Evolutionary conservation across 2,888 invertebrate species (phyloP).

Genomic region (Ernsta delagoae): DNA sequence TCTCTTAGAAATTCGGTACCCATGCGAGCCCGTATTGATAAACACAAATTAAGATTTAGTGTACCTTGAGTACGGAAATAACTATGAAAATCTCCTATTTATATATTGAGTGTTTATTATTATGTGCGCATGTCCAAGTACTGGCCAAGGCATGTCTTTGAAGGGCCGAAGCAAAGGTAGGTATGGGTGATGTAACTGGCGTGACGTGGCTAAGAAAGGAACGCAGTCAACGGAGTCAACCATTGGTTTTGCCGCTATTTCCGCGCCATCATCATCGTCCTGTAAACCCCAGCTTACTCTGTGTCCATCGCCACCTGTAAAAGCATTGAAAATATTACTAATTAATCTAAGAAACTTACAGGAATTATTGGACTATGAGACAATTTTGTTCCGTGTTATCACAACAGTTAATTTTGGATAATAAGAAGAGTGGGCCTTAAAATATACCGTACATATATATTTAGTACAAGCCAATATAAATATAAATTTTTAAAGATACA

Average conservation of each 20-base stretch:
- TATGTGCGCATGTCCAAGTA: background rate
- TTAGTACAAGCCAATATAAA: too few species aligned
- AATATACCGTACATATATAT: too few species aligned
- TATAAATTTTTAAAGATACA: too few species aligned
- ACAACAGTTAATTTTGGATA: too few species aligned
- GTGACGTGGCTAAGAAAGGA: background rate
- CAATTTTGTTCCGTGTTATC: too few species aligned
- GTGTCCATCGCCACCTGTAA: constrained; percentile 8
- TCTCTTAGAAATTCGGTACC: too few species aligned
- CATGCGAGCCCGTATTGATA: too few species aligned
- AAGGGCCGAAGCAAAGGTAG: background rate
- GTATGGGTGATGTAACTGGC: background rate
- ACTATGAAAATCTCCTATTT: background rate
- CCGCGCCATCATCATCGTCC: background rate
- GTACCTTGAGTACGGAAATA: too few species aligned
- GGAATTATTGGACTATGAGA: too few species aligned
- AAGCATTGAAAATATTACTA: background rate
- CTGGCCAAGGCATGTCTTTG: background rate
- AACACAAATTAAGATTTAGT: too few species aligned
- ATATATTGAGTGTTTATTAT: background rate
- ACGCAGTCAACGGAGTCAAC: background rate
- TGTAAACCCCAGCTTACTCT: constrained; percentile 4
- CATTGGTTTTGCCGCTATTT: background rate
- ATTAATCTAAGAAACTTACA: too few species aligned
- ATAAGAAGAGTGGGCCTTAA: too few species aligned